phyloP scores from a whole-genome alignment of 1,140 invertebrate species.

The Coenobita brevimanus region DNA sequence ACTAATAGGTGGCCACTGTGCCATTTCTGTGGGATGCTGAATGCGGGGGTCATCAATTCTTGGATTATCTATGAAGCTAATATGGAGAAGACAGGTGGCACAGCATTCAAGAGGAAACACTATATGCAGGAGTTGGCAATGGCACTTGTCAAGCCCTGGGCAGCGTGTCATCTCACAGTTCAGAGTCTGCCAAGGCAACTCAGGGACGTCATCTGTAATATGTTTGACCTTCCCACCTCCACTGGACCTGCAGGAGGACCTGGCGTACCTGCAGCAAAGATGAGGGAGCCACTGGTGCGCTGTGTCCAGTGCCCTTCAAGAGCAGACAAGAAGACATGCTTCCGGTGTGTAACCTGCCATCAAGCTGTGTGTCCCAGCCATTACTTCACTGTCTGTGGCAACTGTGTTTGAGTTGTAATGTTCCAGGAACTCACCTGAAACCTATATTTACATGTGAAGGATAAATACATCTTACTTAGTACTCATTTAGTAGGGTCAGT shows the following conservation, averaged over 20 bases:
- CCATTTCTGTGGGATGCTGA: constrained; percentile 11
- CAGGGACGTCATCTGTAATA: background rate
- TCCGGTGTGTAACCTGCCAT: constrained; percentile 11
- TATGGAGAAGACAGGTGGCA: background rate
- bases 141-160: background rate
- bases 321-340: constrained; percentile 8
- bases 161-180: background rate
- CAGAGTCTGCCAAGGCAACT: constrained; percentile 1
- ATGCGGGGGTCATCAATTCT: constrained; percentile 23
- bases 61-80: background rate
- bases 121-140: constrained; percentile 12
- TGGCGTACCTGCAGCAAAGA: background rate
- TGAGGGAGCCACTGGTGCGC: background rate
- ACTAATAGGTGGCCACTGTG: background rate
- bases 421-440: constrained; percentile 16
- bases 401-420: constrained; percentile 12
- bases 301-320: constrained; percentile 6
- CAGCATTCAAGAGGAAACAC: background rate
- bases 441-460: constrained; percentile 3
- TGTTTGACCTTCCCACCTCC: constrained; percentile 5
- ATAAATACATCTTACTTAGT: constrained; percentile 10
- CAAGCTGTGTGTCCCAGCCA: constrained; percentile 7
- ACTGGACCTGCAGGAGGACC: background rate
- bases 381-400: background rate
- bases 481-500: background rate